Conservation (phyloP, 2,797 vertebrate species). For the Scolopax bukidnonensis region DNA sequence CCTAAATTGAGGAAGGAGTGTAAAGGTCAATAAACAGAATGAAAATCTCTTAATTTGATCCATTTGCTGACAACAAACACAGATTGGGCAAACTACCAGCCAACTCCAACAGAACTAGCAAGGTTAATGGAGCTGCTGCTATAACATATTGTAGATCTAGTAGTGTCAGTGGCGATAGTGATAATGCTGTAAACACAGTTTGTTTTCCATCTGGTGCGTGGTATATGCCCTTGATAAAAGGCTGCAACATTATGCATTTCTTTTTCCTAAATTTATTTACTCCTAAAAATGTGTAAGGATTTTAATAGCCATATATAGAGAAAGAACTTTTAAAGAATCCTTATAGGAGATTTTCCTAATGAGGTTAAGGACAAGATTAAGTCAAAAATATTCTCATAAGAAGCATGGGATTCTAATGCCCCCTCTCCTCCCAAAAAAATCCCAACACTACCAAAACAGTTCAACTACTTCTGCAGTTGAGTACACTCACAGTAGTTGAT, state of each 20-base stretch:
- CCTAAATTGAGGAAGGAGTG: constrained; percentile 19
- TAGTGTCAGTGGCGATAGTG: constrained; percentile 66
- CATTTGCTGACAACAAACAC: constrained; percentile 69
- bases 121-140: constrained; percentile 71
- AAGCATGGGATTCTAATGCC: background rate
- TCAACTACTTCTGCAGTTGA: background rate
- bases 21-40: constrained; percentile 60
- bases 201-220: constrained; percentile 69
- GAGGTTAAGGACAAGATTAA: background rate
- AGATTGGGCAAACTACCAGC: constrained; percentile 64
- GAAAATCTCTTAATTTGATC: constrained; percentile 60
- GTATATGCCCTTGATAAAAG: constrained; percentile 64
- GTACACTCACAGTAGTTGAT: background rate
- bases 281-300: constrained; percentile 17
- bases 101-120: constrained; percentile 68
- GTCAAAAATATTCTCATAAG: background rate
- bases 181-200: constrained; percentile 70
- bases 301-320: constrained; percentile 22
- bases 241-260: constrained; percentile 49
- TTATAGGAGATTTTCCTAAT: background rate
- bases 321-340: background rate
- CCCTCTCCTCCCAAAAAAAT: rapidly evolving
- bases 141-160: constrained; percentile 68
- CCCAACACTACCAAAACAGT: background rate
- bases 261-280: constrained; percentile 38